Percentiles rank a stretch among this genome's conserved stretches.
These are phyloP conservation scores for Telmatochromis sp. DNA, from an alignment of 2,113 vertebrate genomes.

Conservation along the genomic window DNA sequence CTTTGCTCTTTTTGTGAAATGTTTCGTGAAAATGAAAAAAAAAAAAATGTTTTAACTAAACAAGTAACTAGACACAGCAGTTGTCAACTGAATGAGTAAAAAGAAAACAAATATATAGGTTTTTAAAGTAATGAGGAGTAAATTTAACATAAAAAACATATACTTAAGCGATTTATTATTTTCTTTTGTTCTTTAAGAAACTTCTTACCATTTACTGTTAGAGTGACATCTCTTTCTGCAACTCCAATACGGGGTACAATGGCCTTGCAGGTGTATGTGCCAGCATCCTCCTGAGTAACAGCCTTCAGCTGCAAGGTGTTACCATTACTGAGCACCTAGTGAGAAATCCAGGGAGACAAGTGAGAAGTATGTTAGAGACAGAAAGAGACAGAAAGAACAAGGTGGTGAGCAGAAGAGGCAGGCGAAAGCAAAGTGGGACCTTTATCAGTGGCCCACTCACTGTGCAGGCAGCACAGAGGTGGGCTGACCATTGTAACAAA, in stretches of 20 bases:
- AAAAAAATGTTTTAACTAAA: not conserved
- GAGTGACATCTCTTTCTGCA: slow-evolving; percentile 75
- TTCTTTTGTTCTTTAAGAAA: not conserved
- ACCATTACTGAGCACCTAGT: slow-evolving; percentile 83
- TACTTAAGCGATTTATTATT: not conserved
- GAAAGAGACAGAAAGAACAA: not conserved
- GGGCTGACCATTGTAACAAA: slow-evolving; percentile 54
- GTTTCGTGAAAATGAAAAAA: too few relatives aligned
- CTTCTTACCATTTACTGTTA: slow-evolving; percentile 82
- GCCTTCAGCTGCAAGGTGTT: slow-evolving; percentile 79
- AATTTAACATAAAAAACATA: not conserved
- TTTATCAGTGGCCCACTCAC: slow-evolving; percentile 27
- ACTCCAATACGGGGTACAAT: slow-evolving; percentile 78
- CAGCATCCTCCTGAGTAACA: slow-evolving; percentile 80
- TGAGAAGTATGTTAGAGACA: slow-evolving; percentile 8
- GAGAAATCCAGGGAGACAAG: slow-evolving; percentile 23
- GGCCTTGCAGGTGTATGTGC: slow-evolving; percentile 83
- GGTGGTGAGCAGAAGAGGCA: not conserved
- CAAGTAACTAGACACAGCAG: not conserved
- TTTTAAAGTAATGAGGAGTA: not conserved
- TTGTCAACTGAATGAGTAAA: not conserved
- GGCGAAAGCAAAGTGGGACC: slow-evolving; percentile 7
- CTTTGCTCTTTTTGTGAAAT: not conserved
- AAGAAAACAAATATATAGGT: not conserved
- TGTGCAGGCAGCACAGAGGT: slow-evolving; percentile 36